Evolutionary conservation across 2,797 vertebrate species (phyloP), one percentile per base, ranked within the genome.

Genomic region (Smutsia temminckii): DNA sequence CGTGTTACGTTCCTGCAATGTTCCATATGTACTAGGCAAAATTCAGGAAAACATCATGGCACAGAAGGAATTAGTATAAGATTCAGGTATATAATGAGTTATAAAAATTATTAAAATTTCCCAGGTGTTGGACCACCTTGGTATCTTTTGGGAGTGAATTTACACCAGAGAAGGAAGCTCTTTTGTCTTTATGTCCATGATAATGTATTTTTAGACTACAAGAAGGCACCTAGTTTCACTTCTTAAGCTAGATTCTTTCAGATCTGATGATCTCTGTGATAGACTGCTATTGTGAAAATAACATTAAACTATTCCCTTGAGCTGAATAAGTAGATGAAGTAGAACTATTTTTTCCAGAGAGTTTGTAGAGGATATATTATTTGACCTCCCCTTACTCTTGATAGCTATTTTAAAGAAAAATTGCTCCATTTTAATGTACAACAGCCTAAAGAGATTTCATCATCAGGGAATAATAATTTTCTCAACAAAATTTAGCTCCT

Each of bases 351-450:
- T 96, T 88, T 77, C 46, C 46, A 51, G 57, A 69, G 91, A 89
- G 59, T 59, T 87, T 71, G 85, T 83, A 27, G 66, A 81, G 89
- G 34, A 61, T 95, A 51, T 95, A 95, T 81, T 85, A 83, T 95
- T 97, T 97, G 68, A 91, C 69, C 89, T 95, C 93, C 53, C 75
- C 64, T 90, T 95, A 72, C 51, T 94, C 78, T 92, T 92, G 89
- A 86, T 79, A 91, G 78, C 85, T 95, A 91, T 97, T 97, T 97
- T 96, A 97, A 96, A 97, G 96, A 98, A 97, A 96, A 66, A 97
- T 93, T 96, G 89, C 78, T 86, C 74, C 57, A 94, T 97, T 98
- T 97, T 95, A 96, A 95, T 89, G 95, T 97, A 97, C 93, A 97
- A 80, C 74, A 92, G 64, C 94, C 94, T 97, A 90, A 97, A 95